A percentile compares a stretch with the other conserved stretches of the same genome.
Conservation (phyloP, 1,140 invertebrate species). For the Bombus haemorrhoidalis region DNA sequence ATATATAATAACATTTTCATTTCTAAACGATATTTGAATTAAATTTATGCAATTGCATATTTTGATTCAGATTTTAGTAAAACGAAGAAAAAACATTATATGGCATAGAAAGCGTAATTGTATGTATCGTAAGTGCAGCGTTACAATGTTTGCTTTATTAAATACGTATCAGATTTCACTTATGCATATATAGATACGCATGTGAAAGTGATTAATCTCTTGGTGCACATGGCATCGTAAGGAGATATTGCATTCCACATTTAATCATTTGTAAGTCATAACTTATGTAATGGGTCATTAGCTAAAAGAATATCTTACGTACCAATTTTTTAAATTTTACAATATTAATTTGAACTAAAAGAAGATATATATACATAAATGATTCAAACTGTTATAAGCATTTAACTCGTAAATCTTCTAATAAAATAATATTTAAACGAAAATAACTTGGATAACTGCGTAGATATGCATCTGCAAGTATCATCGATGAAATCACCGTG, state of each 20-base stretch:
- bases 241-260: not conserved
- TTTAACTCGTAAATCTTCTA: too few relatives aligned
- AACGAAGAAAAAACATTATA: not conserved
- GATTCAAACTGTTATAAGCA: not conserved
- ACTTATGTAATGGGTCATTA: not conserved
- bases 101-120: not conserved
- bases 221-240: too few relatives aligned
- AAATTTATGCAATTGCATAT: too few relatives aligned
- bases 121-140: not conserved
- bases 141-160: not conserved
- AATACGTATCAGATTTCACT: not conserved
- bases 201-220: conserved; percentile 7
- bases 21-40: not conserved
- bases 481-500: conserved; percentile 14
- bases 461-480: not conserved
- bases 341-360: too few relatives aligned
- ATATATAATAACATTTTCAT: not conserved
- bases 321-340: not conserved
- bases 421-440: too few relatives aligned
- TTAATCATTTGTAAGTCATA: not conserved
- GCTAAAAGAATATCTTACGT: not conserved
- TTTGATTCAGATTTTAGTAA: not conserved
- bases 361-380: not conserved
- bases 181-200: not conserved
- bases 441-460: not conserved